Conservation (phyloP, 2,888 invertebrate species). For the Folsomia candida region DNA sequence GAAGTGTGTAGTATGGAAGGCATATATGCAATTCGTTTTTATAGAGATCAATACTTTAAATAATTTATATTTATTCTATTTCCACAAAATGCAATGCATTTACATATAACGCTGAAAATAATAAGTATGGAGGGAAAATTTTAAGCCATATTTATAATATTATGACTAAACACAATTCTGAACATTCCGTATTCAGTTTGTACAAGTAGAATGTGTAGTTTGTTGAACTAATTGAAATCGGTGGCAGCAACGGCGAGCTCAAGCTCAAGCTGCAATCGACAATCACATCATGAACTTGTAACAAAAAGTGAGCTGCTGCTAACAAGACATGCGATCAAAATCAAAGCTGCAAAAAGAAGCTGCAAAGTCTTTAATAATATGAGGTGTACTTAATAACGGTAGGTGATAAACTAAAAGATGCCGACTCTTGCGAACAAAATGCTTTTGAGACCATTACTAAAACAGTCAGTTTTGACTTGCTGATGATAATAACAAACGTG, state of each 20-base stretch:
- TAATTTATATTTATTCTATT: no score
- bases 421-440: slow-evolving; percentile 1
- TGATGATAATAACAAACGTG: background rate
- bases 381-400: background rate
- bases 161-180: no score
- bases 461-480: background rate
- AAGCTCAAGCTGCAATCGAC: no score
- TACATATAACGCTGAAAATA: no score
- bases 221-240: background rate
- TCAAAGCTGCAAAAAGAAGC: slow-evolving; percentile 6
- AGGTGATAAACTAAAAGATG: slow-evolving; percentile 8
- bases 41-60: no score
- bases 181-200: no score
- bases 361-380: background rate
- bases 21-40: no score
- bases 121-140: no score
- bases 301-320: background rate
- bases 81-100: no score
- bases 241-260: background rate
- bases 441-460: background rate
- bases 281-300: background rate
- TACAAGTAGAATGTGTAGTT: no score
- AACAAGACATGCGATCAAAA: slow-evolving; percentile 13
- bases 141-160: no score
- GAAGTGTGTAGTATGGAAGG: no score